Base-by-base conservation (phyloP, 2,888 invertebrate genomes). In the Polydrusus pterygomalis region DNA sequence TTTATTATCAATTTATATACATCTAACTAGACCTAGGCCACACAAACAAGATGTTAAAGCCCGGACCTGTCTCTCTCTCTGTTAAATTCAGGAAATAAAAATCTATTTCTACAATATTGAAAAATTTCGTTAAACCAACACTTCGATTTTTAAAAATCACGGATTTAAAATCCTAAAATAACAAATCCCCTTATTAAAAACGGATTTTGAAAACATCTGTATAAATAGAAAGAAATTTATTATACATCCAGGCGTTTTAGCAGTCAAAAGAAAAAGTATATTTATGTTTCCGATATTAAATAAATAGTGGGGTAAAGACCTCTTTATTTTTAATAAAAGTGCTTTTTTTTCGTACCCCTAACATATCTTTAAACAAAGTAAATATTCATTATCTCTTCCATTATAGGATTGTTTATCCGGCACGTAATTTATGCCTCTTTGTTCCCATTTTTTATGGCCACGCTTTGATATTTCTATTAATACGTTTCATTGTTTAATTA, bases 141-240 rank as follows among this genome's bases (percentile, higher is more conserved):
- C 51, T 20, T 51, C 20, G 25, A 25, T 30, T 54, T 25, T 25
- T n/a, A 54, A 30, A 30, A 54, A 54, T 30, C 25, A 10, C n/a
- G n/a, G 54, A n/a, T 30, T 54, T 60, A 38, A 11, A 38, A 38
- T 30, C 67, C 67, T 54, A 67, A 67, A 67, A 67, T 67, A 67
- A 67, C 67, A 67, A 51, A 54, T 67, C 20, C n/a, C 10, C 40
- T 67, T 67, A 67, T 67, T 67, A 67, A 54, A 67, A 54, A 20
- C 51, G 54, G 20, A 67, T 54, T 34, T 51, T 20, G 30, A 38
- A 20, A 51, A 40, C 67, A 67, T 67, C 67, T 67, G 67, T 67
- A 67, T 67, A 67, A 67, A 67, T 67, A 67, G 40, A 67, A 67
- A 67, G 67, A 67, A 67, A 67, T 67, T 51, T 65, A 34, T 43